These are phyloP conservation scores for Cheilosia impressa DNA, from an alignment of 2,888 invertebrate genomes.

Conservation along the genomic window DNA sequence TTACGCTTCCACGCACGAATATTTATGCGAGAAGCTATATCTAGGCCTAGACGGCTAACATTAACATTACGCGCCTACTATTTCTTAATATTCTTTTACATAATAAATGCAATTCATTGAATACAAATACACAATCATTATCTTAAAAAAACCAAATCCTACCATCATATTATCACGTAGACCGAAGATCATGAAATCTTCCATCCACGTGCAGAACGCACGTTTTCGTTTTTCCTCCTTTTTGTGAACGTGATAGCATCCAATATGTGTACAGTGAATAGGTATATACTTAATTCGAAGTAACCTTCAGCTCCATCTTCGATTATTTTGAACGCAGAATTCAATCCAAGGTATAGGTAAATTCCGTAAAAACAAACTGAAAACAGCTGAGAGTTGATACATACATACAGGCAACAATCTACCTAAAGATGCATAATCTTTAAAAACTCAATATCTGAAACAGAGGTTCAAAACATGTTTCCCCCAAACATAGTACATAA, in stretches of 20 bases:
- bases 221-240: constrained; percentile 15
- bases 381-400: constrained; percentile 50
- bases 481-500: constrained; percentile 1
- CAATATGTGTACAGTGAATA: not conserved
- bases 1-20: too few relatives aligned
- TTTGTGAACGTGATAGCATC: not conserved
- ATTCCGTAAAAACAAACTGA: constrained; percentile 39
- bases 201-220: constrained; percentile 41
- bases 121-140: not conserved
- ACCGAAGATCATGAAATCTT: constrained; percentile 1
- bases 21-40: too few relatives aligned
- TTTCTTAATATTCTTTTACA: too few relatives aligned
- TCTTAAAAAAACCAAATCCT: not conserved
- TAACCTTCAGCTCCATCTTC: constrained; percentile 15
- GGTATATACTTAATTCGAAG: not conserved
- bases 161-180: constrained; percentile 35
- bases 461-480: constrained; percentile 24
- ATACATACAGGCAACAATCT: not conserved
- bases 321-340: not conserved
- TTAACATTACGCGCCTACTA: too few relatives aligned
- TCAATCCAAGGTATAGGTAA: not conserved
- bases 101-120: too few relatives aligned
- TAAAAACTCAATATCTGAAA: not conserved
- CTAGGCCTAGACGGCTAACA: too few relatives aligned
- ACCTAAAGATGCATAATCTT: not conserved